phyloP scores from a whole-genome alignment of 2,797 vertebrate genomes.

The Halcyon badia region DNA sequence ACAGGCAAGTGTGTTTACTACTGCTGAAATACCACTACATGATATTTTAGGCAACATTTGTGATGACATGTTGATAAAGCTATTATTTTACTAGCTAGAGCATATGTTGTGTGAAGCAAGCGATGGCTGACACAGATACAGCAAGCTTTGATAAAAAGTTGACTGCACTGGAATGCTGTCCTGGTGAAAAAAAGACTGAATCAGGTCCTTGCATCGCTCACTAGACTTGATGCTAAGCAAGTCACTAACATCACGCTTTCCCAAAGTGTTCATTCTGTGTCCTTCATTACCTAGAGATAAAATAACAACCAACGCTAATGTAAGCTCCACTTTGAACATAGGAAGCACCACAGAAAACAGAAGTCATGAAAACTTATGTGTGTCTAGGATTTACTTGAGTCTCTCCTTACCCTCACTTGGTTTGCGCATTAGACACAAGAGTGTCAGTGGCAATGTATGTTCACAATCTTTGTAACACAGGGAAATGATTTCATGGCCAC shows the following conservation, averaged over 20 bases:
- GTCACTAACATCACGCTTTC: neutral
- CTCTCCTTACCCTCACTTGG: neutral
- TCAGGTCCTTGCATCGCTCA: neutral
- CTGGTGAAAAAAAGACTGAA: neutral
- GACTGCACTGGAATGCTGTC: neutral
- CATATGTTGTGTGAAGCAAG: neutral
- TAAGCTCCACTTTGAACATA: neutral
- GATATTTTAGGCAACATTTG: neutral
- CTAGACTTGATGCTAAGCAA: neutral
- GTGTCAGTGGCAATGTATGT: fast-evolving
- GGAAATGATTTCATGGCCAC: neutral
- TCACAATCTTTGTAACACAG: neutral
- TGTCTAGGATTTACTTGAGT: neutral
- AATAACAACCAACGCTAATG: neutral
- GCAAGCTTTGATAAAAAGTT: neutral
- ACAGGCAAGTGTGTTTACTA: neutral
- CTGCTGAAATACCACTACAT: neutral
- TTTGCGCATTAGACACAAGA: neutral
- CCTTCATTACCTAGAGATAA: neutral
- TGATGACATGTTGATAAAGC: neutral
- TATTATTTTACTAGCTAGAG: neutral
- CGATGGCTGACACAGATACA: neutral
- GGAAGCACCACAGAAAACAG: neutral
- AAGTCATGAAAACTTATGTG: neutral
- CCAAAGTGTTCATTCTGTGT: neutral